phyloP scores from a whole-genome alignment of 2,113 vertebrate genomes.

The Corydoras sp. region DNA sequence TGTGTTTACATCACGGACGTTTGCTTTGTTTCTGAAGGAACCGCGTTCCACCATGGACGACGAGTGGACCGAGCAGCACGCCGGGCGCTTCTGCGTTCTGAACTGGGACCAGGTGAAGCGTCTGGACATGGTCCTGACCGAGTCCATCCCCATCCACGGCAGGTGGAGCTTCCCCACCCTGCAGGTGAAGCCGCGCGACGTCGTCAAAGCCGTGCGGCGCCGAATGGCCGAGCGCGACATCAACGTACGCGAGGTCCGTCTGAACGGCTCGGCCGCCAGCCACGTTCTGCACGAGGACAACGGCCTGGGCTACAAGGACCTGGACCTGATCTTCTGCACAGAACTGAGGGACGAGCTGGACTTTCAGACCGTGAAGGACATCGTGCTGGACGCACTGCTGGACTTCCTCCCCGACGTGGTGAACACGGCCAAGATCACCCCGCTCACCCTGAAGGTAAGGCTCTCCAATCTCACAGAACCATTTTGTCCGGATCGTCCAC shows the following conservation, averaged over 20 bases:
- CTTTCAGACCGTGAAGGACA: conserved; percentile 93
- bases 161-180: conserved; percentile 96
- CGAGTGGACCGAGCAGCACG: conserved; percentile 57
- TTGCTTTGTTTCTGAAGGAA: too few relatives aligned
- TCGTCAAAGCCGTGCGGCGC: conserved; percentile 87
- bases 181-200: conserved; percentile 88
- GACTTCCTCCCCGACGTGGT: conserved; percentile 97
- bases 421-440: conserved; percentile 95
- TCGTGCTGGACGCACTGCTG: conserved; percentile 90
- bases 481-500: too few relatives aligned
- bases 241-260: conserved; percentile 83
- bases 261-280: conserved; percentile 95
- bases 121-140: conserved; percentile 84
- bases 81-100: conserved; percentile 81
- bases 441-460: conserved; percentile 89
- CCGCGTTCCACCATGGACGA: conserved; percentile 67
- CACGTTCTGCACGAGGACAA: conserved; percentile 96
- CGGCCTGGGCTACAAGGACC: conserved; percentile 94
- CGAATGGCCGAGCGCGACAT: conserved; percentile 86
- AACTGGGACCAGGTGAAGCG: conserved; percentile 97
- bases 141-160: conserved; percentile 95
- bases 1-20: too few relatives aligned
- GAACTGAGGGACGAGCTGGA: conserved; percentile 87
- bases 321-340: conserved; percentile 96
- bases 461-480: too few relatives aligned